A percentile compares a stretch with the other conserved stretches of the same genome.
Conservation (phyloP, 2,797 vertebrate species). For the Pachyuromys duprasi region DNA sequence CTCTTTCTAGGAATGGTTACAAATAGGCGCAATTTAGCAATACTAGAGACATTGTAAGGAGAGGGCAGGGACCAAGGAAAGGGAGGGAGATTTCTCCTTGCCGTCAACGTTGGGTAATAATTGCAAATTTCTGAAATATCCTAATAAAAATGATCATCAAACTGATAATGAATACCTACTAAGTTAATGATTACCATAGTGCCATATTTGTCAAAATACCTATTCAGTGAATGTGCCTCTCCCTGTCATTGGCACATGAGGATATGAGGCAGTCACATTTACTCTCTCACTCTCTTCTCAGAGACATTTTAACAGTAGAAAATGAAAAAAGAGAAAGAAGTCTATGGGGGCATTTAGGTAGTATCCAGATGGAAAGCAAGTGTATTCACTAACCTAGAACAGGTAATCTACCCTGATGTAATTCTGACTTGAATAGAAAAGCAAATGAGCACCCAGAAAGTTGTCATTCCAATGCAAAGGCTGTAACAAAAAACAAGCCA, state of each 20-base stretch:
- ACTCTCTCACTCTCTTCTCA: background rate
- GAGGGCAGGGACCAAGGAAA: background rate
- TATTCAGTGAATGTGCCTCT: background rate
- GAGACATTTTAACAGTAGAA: background rate
- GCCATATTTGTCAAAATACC: background rate
- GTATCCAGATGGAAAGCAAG: background rate
- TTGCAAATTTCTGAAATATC: background rate
- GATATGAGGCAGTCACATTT: background rate
- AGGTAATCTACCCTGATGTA: background rate
- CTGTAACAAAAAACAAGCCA: background rate
- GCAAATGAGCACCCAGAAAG: background rate
- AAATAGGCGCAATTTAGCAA: background rate
- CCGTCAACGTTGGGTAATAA: background rate
- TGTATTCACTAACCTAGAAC: background rate
- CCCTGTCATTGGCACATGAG: background rate
- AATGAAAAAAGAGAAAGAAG: background rate
- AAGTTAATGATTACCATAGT: background rate
- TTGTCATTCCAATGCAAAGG: background rate
- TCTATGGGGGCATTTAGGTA: background rate
- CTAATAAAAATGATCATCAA: background rate
- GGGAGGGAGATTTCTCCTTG: background rate
- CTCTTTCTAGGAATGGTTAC: slow-evolving; percentile 8
- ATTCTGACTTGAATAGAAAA: background rate
- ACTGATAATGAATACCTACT: background rate
- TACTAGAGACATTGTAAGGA: background rate